Evolutionary conservation across 1,140 invertebrate genomes (phyloP), one percentile per base, ranked within the genome.

Genomic region (Ectropis grisescens): DNA sequence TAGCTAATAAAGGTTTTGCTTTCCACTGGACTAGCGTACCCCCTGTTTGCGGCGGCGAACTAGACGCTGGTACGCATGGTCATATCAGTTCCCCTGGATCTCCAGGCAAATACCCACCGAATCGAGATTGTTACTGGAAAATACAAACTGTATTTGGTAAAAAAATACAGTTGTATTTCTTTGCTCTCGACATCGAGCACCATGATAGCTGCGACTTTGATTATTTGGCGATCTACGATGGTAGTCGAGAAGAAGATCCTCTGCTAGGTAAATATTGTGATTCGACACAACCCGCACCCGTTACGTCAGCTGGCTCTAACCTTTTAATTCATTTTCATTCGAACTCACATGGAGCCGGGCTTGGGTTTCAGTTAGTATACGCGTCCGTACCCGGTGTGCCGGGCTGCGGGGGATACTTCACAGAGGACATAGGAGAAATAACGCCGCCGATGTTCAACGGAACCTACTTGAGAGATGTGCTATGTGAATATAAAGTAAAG

Each of bases 331-430:
- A 90, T 61, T 95, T 97, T 62, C 93, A 94, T 69, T 93, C 93
- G 0, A 92, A 96, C 64, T 70, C 61, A 4, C 79, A 78, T 0
- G 70, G 71, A 23, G 79, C 75, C 30, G 91, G 93, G 44, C 65
- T 79, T 27, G 93, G 93, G 1, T 96, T 96, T 57, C 91, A 93
- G 67, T 86, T 96, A 26, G 85, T 89, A 14, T 96, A 89, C 53
- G 84, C 88, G 0, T 76, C 84, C 15, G 74, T 90, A 16, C 86
- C 90, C 76, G 90, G 87, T 5, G 71, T 89, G 24, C 89, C 90
- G 16, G 94, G 91, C 10, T 98, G 96, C 79, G 95, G 95, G 7
- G 94, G 93, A 1, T 60, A 87, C 14, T 88, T 89, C 36, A 93
- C 91, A 0, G 45, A 53, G 1, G 66, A 84, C 13, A 75, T 50